Evolutionary conservation across 1,140 invertebrate genomes (phyloP).

Genomic region (Goniozus legneri): DNA sequence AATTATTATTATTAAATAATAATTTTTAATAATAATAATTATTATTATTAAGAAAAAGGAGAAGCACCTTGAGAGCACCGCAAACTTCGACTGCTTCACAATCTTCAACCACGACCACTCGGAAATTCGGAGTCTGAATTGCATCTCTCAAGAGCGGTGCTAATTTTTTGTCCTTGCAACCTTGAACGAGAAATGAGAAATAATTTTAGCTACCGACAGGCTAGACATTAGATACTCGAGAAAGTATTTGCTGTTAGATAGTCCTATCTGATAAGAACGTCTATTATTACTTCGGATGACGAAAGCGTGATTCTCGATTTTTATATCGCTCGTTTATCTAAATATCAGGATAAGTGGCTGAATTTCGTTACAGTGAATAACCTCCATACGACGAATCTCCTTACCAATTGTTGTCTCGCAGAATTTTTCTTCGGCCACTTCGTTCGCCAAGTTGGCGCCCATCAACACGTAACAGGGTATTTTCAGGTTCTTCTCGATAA

Average conservation of each 20-base stretch:
- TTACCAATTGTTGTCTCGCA: conserved; percentile 84
- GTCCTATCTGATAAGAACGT: no score
- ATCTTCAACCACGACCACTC: conserved; percentile 76
- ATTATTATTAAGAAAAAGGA: conserved; percentile 4
- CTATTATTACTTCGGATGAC: no score
- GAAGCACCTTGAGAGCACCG: conserved; percentile 73
- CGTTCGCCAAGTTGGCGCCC: conserved; percentile 82
- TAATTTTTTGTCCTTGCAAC: conserved; percentile 57
- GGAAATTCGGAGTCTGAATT: conserved; percentile 76
- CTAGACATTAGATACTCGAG: background rate
- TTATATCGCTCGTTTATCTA: no score
- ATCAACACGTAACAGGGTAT: conserved; percentile 76
- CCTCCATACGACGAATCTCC: no score
- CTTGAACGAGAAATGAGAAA: conserved; percentile 36
- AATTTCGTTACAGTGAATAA: no score
- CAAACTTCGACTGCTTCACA: conserved; percentile 78
- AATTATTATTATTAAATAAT: no score
- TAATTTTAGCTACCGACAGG: background rate
- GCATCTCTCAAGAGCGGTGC: conserved; percentile 65
- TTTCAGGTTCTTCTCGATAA: conserved; percentile 65
- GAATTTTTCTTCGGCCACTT: conserved; percentile 75
- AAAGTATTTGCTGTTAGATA: no score
- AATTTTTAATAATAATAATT: conserved; percentile 6
- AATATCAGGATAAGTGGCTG: no score
- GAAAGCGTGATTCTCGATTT: no score